Conservation (phyloP, 1,140 invertebrate species). For the Stegodyphus mimosarum region DNA sequence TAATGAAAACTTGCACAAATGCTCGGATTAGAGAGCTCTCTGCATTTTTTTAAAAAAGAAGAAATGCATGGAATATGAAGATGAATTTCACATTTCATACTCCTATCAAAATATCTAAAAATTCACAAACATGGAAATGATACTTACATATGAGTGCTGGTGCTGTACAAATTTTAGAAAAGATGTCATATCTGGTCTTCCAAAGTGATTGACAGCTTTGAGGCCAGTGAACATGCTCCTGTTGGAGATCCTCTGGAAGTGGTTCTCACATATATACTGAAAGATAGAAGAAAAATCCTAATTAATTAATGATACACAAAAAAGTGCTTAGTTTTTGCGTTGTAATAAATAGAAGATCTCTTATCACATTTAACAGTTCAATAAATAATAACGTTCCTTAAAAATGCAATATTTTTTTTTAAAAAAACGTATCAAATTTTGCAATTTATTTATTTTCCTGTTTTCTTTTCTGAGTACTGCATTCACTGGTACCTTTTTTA, state of each 20-base stretch:
- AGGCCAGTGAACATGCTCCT: slow-evolving; percentile 59
- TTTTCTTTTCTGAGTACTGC: no score
- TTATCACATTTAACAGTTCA: not conserved
- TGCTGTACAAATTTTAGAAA: slow-evolving; percentile 98
- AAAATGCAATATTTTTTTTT: no score
- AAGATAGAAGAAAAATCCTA: slow-evolving; percentile 66
- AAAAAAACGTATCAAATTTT: no score
- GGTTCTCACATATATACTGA: slow-evolving; percentile 99
- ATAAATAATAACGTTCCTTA: not conserved
- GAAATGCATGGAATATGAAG: no score
- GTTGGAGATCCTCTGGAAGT: slow-evolving; percentile 96
- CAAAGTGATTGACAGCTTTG: slow-evolving; percentile 57
- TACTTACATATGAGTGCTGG: slow-evolving; percentile 95
- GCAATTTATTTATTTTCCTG: no score
- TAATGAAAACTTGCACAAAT: no score
- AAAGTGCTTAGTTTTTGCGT: not conserved
- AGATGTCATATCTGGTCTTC: slow-evolving; percentile 93
- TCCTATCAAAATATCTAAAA: no score
- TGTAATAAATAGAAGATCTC: not conserved
- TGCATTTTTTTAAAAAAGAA: no score
- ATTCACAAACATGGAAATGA: not conserved
- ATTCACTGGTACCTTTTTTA: no score
- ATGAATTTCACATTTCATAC: no score
- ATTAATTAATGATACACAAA: not conserved
- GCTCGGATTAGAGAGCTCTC: no score